Conservation (phyloP, 2,888 invertebrate species). For the Amblyjoppa proteus region DNA sequence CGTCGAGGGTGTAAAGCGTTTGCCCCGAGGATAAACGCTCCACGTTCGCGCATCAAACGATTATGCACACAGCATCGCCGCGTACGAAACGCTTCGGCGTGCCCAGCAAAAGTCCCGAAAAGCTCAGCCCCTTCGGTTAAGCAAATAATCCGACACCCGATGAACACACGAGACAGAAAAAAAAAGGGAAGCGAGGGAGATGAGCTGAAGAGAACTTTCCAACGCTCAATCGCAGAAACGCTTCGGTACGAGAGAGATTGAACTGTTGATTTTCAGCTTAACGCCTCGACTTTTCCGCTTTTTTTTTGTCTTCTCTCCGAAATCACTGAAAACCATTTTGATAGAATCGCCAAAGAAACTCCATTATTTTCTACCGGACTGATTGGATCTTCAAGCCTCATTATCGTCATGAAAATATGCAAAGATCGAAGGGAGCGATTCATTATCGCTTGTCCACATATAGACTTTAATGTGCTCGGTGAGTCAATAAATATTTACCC, state of each 20-base stretch:
- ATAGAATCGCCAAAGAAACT: neutral
- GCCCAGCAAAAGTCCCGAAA: constrained; percentile 6
- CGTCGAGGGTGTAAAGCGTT: constrained; percentile 7
- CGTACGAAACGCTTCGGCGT: constrained; percentile 25
- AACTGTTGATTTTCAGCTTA: neutral
- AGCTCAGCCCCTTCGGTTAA: constrained; percentile 2
- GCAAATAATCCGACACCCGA: neutral
- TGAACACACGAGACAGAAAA: constrained; percentile 6
- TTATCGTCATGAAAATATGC: no score
- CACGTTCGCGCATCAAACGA: constrained; percentile 24
- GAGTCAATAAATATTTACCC: no score
- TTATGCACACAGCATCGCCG: constrained; percentile 1
- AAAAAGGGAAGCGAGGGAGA: neutral
- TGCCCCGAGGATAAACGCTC: constrained; percentile 27
- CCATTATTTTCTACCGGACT: neutral
- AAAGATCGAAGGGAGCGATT: no score
- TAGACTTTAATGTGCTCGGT: no score
- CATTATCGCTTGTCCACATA: no score
- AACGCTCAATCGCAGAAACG: neutral
- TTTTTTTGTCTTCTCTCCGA: neutral
- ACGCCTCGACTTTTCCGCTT: neutral
- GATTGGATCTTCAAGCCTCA: neutral
- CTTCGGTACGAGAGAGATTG: constrained; percentile 2
- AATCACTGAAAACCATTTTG: neutral
- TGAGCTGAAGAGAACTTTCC: constrained; percentile 4